phyloP scores from a whole-genome alignment of 2,113 vertebrate genomes.

The Aramus guarauna region DNA sequence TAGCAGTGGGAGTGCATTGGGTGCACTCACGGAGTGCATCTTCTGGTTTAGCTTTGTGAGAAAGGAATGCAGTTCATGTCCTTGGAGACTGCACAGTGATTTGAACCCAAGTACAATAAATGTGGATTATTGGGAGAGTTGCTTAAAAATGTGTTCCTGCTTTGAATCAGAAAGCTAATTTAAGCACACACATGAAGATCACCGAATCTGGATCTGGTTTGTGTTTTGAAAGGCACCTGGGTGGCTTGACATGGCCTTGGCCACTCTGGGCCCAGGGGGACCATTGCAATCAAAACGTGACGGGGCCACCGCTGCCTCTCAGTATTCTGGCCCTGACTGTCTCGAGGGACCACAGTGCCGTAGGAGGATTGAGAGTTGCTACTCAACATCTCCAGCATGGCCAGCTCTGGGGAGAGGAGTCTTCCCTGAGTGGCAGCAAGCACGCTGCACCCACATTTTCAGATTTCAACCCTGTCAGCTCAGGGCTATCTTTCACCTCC shows the following conservation, averaged over 20 bases:
- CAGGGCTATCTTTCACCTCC: not conserved
- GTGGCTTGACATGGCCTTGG: not conserved
- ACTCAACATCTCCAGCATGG: fast-evolving
- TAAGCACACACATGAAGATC: not conserved
- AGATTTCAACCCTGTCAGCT: not conserved
- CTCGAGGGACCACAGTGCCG: fast-evolving
- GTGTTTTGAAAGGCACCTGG: not conserved
- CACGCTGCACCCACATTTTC: fast-evolving
- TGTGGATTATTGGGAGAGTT: not conserved
- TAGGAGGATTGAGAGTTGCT: not conserved
- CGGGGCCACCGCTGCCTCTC: fast-evolving
- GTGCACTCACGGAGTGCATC: not conserved
- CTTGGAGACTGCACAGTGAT: not conserved
- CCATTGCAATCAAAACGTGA: fast-evolving
- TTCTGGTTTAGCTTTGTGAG: not conserved
- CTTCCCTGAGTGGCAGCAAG: not conserved
- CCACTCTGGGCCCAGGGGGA: not conserved
- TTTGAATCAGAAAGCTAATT: not conserved
- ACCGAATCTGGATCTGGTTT: not conserved
- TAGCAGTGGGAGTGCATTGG: not conserved
- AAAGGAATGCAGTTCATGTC: not conserved
- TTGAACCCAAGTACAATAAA: not conserved
- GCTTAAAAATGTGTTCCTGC: not conserved
- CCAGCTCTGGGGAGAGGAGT: not conserved
- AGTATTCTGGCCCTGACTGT: not conserved